Evolutionary conservation across 2,888 invertebrate genomes (phyloP).

Genomic region (Sycophila texana): DNA sequence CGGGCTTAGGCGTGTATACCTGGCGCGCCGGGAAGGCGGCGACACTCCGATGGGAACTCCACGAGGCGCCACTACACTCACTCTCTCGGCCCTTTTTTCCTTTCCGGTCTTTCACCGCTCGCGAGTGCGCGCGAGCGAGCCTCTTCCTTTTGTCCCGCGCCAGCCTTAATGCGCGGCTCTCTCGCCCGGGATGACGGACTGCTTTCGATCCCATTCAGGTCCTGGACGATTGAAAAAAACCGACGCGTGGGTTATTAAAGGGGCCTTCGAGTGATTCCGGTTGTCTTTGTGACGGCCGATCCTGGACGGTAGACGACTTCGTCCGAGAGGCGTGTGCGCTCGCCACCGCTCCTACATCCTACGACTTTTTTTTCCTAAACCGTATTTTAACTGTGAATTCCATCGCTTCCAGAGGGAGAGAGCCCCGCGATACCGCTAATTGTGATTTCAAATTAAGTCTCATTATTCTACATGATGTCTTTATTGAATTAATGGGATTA

Average conservation of each 20-base stretch:
- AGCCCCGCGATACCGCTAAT: no score
- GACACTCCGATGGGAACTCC: slow-evolving; percentile 6
- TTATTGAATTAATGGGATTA: no score
- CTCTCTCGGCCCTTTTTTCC: slow-evolving; percentile 32
- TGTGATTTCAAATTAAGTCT: no score
- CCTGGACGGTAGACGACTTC: no score
- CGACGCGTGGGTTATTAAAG: slow-evolving; percentile 15
- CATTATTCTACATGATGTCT: no score
- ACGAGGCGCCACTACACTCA: slow-evolving; percentile 36
- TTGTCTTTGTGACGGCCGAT: no score
- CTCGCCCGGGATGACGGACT: slow-evolving; percentile 30
- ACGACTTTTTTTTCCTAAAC: no score
- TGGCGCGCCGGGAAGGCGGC: slow-evolving; percentile 14
- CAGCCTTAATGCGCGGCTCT: slow-evolving; percentile 15
- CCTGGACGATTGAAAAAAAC: slow-evolving; percentile 19
- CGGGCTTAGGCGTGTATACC: neutral
- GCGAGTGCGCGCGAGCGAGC: neutral
- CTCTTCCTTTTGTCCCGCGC: slow-evolving; percentile 18
- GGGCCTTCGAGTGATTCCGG: neutral
- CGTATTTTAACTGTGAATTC: no score
- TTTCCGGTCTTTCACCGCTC: slow-evolving; percentile 34
- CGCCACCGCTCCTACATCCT: no score
- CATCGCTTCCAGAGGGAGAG: no score
- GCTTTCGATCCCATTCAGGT: slow-evolving; percentile 23
- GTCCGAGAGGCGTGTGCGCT: no score